Evolutionary conservation across 2,797 vertebrate genomes (phyloP).

Genomic region (Enteromius unitaeniatus): DNA sequence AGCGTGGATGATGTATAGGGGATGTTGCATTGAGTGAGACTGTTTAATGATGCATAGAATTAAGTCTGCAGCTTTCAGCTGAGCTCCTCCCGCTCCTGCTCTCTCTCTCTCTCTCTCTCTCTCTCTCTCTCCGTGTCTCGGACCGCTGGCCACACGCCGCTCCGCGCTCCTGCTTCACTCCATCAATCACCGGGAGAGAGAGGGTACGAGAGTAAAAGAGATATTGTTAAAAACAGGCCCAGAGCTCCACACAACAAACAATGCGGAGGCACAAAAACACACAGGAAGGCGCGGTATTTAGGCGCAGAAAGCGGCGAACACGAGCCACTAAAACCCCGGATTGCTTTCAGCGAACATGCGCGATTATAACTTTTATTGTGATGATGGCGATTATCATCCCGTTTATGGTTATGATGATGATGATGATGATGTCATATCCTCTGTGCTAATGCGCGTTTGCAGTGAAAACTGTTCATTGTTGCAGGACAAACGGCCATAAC

Average conservation of each 20-base stretch:
- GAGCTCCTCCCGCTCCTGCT: constrained; percentile 81
- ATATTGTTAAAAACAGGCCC: constrained; percentile 65
- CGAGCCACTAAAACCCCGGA: constrained; percentile 57
- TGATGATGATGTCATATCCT: constrained; percentile 47
- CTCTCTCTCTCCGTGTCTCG: constrained; percentile 72
- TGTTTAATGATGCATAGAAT: constrained; percentile 99
- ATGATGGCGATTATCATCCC: constrained; percentile 64
- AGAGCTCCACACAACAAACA: constrained; percentile 66
- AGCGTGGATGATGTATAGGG: constrained; percentile 99
- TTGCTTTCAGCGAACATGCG: constrained; percentile 62
- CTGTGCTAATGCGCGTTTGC: constrained; percentile 3
- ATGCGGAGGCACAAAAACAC: constrained; percentile 62
- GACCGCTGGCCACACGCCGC: constrained; percentile 82
- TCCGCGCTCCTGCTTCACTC: constrained; percentile 81
- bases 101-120: constrained; percentile 52
- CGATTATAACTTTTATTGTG: constrained; percentile 68
- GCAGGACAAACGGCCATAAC: neutral
- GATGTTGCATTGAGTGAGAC: constrained; percentile 95
- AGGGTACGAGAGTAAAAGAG: constrained; percentile 65
- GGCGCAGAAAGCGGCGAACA: constrained; percentile 54
- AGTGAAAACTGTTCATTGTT: constrained; percentile 13
- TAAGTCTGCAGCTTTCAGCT: constrained; percentile 98
- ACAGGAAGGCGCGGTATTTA: constrained; percentile 47
- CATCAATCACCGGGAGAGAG: constrained; percentile 80
- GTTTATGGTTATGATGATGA: constrained; percentile 54